Evolutionary conservation across 2,888 invertebrate genomes (phyloP), one percentile per base, ranked within the genome.

Genomic region (Barypeithes pellucidus): DNA sequence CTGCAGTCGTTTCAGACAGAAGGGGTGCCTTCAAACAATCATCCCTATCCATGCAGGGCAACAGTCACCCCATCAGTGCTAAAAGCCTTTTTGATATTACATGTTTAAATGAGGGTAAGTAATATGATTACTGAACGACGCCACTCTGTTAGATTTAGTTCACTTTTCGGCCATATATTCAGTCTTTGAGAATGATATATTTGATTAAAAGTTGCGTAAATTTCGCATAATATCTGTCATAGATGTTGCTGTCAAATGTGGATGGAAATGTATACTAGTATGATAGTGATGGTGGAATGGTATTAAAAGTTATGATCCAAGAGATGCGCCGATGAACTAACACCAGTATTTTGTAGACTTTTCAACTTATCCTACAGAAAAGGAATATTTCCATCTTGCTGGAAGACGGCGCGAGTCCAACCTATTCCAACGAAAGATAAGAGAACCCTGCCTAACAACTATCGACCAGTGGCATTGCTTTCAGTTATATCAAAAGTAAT

Each of bases 71-170:
- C 84, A 84, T 84, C 83, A 83, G 81, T 81, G 84, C 85, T 86
- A 86, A 86, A 86, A 86, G 86, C 85, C 86, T 86, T 86, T 85
- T 84, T 84, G 85, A 86, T 86, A 86, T 86, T 86, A 86, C 85
- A 86, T 86, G 86, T 85, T 85, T 85, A 86, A 86, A 86, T 85
- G 84, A 84, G 86, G 85, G 85, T 86, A 85, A 86, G 84, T 86
- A 86, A 86, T 86, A 85, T 85, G 86, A 86, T 86, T 86, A 76
- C 67, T 67, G 63, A 71, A 59, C 63, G 67, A 62, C 39, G 67
- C 61, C 70, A 71, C 67, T 74, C 60, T 60, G 60, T 57, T 65
- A 50, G 59, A 69, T 63, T 66, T 73, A 69, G 66, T 73, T 85
- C 82, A 83, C 81, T 82, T 78, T 80, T 81, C 79, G 79, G 80